phyloP scores from a whole-genome alignment of 2,888 invertebrate species.

The Aspidiotus destructor region DNA sequence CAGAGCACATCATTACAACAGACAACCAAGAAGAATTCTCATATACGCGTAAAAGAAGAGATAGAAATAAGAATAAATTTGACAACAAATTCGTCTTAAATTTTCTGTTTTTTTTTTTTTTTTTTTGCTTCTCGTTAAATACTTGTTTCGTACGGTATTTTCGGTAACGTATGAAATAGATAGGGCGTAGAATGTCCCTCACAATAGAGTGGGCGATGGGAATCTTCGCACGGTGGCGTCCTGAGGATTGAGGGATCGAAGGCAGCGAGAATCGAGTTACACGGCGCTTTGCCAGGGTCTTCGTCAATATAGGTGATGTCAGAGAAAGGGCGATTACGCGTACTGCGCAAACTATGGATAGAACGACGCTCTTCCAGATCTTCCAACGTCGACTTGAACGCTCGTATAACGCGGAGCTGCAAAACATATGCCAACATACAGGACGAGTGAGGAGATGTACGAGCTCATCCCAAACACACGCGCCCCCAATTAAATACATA shows the following conservation, averaged over 20 bases:
- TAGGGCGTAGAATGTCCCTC: constrained; percentile 35
- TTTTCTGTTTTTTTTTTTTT: too few species aligned
- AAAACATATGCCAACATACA: constrained; percentile 43
- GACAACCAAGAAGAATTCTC: constrained; percentile 5
- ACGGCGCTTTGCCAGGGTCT: constrained; percentile 43
- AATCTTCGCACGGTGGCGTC: constrained; percentile 34
- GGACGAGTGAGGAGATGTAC: constrained; percentile 28
- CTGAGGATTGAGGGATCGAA: constrained; percentile 35
- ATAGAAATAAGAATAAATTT: too few species aligned
- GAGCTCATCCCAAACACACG: constrained; percentile 30
- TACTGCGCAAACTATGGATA: constrained; percentile 83
- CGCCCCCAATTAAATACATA: constrained; percentile 11
- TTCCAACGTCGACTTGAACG: constrained; percentile 98
- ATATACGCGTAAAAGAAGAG: background rate
- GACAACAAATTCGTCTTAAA: too few species aligned
- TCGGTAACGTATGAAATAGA: constrained; percentile 44
- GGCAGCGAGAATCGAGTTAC: constrained; percentile 35
- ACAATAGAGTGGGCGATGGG: constrained; percentile 43
- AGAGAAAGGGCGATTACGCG: constrained; percentile 65
- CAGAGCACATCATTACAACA: constrained; percentile 28
- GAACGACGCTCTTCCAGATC: constrained; percentile 98
- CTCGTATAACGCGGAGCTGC: constrained; percentile 99
- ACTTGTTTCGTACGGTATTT: constrained; percentile 62
- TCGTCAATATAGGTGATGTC: constrained; percentile 79
- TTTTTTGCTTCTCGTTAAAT: constrained; percentile 47